These are phyloP conservation scores for Istiophorus platypterus DNA, from an alignment of 2,113 vertebrate species.

Conservation along the genomic window DNA sequence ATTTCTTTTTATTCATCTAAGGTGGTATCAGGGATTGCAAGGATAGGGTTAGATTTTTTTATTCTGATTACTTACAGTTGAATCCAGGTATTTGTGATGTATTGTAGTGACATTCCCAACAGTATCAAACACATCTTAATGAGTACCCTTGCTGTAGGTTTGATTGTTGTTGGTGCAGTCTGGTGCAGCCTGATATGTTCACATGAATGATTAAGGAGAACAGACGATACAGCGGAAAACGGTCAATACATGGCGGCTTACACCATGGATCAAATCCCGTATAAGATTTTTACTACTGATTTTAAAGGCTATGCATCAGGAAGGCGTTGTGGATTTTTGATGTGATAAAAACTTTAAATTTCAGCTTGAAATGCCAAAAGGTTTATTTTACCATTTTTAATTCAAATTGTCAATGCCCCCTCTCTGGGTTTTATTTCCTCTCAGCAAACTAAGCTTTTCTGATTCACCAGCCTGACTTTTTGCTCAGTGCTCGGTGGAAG, in stretches of 20 bases:
- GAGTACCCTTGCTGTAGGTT: conserved; percentile 29
- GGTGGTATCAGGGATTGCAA: neutral
- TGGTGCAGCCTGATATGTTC: conserved; percentile 59
- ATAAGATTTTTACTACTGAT: neutral
- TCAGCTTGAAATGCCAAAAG: neutral
- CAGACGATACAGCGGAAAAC: conserved; percentile 37
- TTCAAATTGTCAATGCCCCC: neutral
- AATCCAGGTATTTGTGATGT: neutral
- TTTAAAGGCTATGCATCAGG: neutral
- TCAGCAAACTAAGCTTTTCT: conserved; percentile 35
- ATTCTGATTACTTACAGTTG: neutral
- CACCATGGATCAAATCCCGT: neutral
- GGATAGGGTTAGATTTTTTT: neutral
- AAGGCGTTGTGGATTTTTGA: neutral
- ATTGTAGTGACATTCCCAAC: conserved; percentile 12
- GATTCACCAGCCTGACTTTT: conserved; percentile 46
- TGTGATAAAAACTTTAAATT: neutral
- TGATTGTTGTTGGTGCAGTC: conserved; percentile 45
- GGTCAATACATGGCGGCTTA: conserved; percentile 12
- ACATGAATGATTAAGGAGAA: conserved; percentile 67
- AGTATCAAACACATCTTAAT: conserved; percentile 23
- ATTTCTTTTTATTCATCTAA: neutral
- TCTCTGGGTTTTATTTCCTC: conserved; percentile 33
- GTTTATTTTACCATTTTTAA: conserved; percentile 2
- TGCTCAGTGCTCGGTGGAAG: conserved; percentile 52